These are phyloP conservation scores for Oophaga pumilio DNA, from an alignment of 2,113 vertebrate species.

Conservation along the genomic window DNA sequence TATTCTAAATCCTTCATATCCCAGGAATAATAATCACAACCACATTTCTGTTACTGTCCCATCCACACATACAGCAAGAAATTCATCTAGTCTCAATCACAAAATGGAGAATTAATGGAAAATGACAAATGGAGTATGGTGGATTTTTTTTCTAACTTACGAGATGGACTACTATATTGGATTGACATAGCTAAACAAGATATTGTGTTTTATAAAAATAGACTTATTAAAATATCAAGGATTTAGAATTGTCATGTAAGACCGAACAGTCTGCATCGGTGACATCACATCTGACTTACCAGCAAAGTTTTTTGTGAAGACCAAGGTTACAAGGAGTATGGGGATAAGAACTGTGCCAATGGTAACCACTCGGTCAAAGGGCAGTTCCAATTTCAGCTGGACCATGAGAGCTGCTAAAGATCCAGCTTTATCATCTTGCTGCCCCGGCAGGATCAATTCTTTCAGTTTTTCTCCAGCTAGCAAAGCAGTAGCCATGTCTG, in stretches of 20 bases:
- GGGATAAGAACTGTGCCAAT: constrained; percentile 98
- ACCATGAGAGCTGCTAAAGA: constrained; percentile 89
- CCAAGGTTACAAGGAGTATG: constrained; percentile 94
- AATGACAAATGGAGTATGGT: background rate
- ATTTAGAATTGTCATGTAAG: background rate
- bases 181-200: no score
- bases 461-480: constrained; percentile 97
- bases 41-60: background rate
- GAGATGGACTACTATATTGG: background rate
- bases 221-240: background rate
- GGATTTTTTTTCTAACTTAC: no score
- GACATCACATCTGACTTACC: constrained; percentile 75
- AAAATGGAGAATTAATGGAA: background rate
- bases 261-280: background rate
- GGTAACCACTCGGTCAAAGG: constrained; percentile 95
- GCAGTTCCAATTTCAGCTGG: constrained; percentile 95
- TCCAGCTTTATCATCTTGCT: constrained; percentile 91
- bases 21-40: background rate
- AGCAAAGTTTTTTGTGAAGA: constrained; percentile 98
- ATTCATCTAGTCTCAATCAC: background rate
- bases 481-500: constrained; percentile 98
- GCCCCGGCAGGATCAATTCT: constrained; percentile 94
- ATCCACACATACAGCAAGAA: background rate
- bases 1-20: background rate
- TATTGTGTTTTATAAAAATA: background rate